Conservation (phyloP, 2,113 vertebrate genomes). For the Uropsilus gracilis region DNA sequence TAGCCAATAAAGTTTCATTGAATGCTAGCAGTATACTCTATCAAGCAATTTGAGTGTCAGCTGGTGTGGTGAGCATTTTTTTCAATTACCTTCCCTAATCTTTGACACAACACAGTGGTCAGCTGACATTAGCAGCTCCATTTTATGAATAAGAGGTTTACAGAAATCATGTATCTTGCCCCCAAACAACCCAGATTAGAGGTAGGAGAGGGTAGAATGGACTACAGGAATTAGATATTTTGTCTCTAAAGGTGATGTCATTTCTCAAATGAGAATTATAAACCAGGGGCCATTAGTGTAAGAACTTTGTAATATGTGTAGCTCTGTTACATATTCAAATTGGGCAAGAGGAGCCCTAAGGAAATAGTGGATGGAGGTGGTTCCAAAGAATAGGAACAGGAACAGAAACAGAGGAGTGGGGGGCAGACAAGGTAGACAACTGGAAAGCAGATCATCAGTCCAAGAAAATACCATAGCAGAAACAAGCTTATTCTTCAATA, state of each 20-base stretch:
- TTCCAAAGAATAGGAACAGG: neutral
- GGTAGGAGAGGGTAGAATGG: neutral
- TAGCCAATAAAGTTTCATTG: neutral
- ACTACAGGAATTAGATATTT: neutral
- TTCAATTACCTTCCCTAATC: neutral
- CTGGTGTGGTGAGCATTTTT: neutral
- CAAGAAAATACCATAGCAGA: neutral
- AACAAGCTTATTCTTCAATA: neutral
- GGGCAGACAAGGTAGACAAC: neutral
- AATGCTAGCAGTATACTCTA: neutral
- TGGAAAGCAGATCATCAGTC: neutral
- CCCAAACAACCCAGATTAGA: neutral
- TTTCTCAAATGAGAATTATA: neutral
- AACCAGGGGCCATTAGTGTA: neutral
- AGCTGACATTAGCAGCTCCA: neutral
- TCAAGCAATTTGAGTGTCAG: neutral
- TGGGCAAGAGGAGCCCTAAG: neutral
- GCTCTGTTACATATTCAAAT: neutral
- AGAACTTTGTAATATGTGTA: neutral
- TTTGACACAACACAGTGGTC: neutral
- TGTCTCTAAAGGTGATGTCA: neutral
- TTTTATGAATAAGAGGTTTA: neutral
- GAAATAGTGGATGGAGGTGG: neutral
- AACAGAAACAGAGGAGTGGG: no score
- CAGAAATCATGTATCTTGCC: neutral